These are phyloP conservation scores for Coelopa frigida DNA, from an alignment of 1,140 invertebrate genomes.

Conservation along the genomic window DNA sequence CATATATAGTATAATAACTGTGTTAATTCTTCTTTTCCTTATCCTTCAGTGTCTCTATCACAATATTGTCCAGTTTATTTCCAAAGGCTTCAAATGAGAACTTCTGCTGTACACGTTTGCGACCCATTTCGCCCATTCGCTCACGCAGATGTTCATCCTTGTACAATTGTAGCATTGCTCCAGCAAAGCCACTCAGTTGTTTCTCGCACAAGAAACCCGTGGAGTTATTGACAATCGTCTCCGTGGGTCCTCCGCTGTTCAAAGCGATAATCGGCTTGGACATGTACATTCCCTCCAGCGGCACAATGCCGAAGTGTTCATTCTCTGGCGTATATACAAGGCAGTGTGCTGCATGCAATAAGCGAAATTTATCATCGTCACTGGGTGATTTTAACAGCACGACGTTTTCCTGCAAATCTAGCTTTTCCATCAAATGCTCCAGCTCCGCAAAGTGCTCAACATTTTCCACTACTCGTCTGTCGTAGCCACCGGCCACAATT, in stretches of 20 bases:
- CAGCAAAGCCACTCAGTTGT: constrained; percentile 62
- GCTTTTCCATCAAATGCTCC: constrained; percentile 52
- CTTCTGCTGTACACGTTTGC: constrained; percentile 60
- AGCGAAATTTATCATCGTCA: constrained; percentile 73
- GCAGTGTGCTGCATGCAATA: constrained; percentile 67
- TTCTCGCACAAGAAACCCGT: constrained; percentile 85
- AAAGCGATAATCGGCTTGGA: constrained; percentile 89
- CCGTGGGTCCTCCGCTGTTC: constrained; percentile 90
- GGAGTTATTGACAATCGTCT: constrained; percentile 80
- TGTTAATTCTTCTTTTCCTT: background rate
- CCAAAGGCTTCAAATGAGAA: constrained; percentile 78
- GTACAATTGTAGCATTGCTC: constrained; percentile 65
- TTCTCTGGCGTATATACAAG: constrained; percentile 92
- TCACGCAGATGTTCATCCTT: constrained; percentile 53
- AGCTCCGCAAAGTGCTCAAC: constrained; percentile 81
- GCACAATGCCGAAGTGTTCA: constrained; percentile 99
- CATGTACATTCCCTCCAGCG: constrained; percentile 96
- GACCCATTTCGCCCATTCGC: constrained; percentile 63
- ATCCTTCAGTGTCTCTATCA: constrained; percentile 43
- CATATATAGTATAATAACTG: no score
- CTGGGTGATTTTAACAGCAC: constrained; percentile 80
- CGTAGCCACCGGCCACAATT: constrained; percentile 96
- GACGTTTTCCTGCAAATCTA: constrained; percentile 66
- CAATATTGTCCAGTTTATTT: constrained; percentile 56
- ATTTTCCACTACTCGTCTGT: constrained; percentile 83